Conservation (phyloP, 2,888 invertebrate genomes). For the Drosophila neonasuta region DNA sequence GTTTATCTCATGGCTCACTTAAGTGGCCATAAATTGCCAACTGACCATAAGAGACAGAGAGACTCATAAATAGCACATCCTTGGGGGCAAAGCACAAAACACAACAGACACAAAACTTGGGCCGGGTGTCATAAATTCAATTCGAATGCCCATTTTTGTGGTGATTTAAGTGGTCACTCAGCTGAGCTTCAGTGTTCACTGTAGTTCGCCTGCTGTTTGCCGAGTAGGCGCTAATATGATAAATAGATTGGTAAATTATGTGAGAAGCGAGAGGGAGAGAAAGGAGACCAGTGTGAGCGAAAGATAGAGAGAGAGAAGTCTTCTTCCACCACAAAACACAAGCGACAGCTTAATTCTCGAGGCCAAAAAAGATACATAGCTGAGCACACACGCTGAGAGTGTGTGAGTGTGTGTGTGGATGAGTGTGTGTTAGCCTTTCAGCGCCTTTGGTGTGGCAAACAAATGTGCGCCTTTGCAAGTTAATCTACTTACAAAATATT, state of each 20-base stretch:
- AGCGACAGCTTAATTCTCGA: conserved; percentile 59
- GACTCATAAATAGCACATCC: conserved; percentile 66
- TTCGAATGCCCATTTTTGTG: conserved; percentile 75
- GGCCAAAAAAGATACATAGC: conserved; percentile 25
- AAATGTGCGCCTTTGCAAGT: conserved; percentile 77
- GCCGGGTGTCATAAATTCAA: conserved; percentile 73
- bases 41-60: conserved; percentile 62
- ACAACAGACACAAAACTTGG: conserved; percentile 34
- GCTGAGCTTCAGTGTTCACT: conserved; percentile 24
- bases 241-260: conserved; percentile 78
- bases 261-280: conserved; percentile 19
- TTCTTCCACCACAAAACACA: conserved; percentile 6
- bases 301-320: too few relatives aligned
- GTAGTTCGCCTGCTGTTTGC: conserved; percentile 46
- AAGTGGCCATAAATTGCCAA: conserved; percentile 70
- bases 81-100: conserved; percentile 28
- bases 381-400: neutral
- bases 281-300: too few relatives aligned
- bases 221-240: conserved; percentile 72
- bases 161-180: conserved; percentile 76
- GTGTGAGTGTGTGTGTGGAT: conserved; percentile 22
- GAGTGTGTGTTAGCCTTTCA: conserved; percentile 63
- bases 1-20: conserved; percentile 53
- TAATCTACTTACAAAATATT: conserved; percentile 81
- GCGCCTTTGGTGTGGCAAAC: conserved; percentile 54